Evolutionary conservation across 2,797 vertebrate species (phyloP), one percentile per base, ranked within the genome.

Genomic region (Lycodopsis pacificus): DNA sequence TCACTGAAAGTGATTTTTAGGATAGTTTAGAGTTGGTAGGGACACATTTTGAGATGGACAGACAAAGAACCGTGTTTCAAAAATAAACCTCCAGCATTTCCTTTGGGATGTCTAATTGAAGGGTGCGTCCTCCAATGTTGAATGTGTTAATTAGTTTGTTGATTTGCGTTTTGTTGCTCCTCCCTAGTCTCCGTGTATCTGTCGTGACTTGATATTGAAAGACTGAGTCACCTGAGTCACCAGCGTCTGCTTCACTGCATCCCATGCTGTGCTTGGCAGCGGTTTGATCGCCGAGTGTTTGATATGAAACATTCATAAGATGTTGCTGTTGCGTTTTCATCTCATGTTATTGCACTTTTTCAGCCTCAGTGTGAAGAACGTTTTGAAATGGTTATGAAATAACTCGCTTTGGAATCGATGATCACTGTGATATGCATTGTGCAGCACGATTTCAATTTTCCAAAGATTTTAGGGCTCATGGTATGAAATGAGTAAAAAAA

Each of bases 61-160:
- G 42, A 83, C 51, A 71, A 66, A 81, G 22, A 82, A 34, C 7
- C 0, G 6, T 14, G 38, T 78, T 83, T 85, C 44, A 79, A 77
- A 84, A 90, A 87, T 73, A 77, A 17, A 4, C 57, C 14, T 59
- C 19, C 19, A 75, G 51, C 63, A 71, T 86, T 82, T 80, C 71
- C 65, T 65, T 69, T 51, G 34, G 48, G 76, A 71, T 70, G 62
- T 42, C 63, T 80, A 51, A 84, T 66, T 65, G 63, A 85, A 75
- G 57, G 68, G 80, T 54, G 71, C 75, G 73, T 74, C 22, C 71
- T 74, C 69, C 62, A 76, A 81, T 70, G 89, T 66, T 83, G 69
- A 84, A 81, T 56, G 78, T 79, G 77, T 85, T 91, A 86, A 90
- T 91, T 92, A 86, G 79, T 81, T 88, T 74, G 76, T 85, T 88